A percentile compares a stretch with the other conserved stretches of the same genome.
phyloP scores from a whole-genome alignment of 2,888 invertebrate genomes.

The Coronaproctus castanopsis region DNA sequence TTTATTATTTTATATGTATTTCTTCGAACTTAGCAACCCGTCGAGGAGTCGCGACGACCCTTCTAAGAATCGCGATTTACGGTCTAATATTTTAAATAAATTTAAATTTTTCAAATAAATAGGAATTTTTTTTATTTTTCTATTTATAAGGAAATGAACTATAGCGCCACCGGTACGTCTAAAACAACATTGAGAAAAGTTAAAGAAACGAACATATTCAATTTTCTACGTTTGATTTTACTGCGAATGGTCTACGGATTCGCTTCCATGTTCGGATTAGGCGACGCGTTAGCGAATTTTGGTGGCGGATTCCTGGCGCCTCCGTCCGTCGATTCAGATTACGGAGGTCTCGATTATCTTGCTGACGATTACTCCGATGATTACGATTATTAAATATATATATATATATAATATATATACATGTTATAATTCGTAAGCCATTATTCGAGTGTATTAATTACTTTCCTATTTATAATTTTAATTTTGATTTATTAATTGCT shows the following conservation, averaged over 20 bases:
- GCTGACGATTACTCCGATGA: slow-evolving; percentile 11
- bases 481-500: no score
- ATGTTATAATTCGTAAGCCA: not conserved
- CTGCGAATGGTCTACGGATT: slow-evolving; percentile 15
- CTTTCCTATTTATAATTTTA: not conserved
- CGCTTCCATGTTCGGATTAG: slow-evolving; percentile 15
- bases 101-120: no score
- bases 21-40: no score
- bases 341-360: slow-evolving; percentile 7
- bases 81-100: no score
- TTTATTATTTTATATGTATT: no score
- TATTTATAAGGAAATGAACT: no score
- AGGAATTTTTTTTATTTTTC: no score
- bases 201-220: slow-evolving; percentile 14
- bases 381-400: slow-evolving; percentile 6
- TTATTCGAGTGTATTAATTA: not conserved
- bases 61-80: no score
- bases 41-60: no score
- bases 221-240: slow-evolving; percentile 13
- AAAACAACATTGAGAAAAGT: slow-evolving; percentile 7
- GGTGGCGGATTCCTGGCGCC: slow-evolving; percentile 15
- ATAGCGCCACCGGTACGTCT: no score
- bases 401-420: not conserved
- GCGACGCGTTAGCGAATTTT: slow-evolving; percentile 14
- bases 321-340: slow-evolving; percentile 3